Evolutionary conservation across 2,797 vertebrate genomes (phyloP).

Genomic region (Brachyrhaphis roseni): DNA sequence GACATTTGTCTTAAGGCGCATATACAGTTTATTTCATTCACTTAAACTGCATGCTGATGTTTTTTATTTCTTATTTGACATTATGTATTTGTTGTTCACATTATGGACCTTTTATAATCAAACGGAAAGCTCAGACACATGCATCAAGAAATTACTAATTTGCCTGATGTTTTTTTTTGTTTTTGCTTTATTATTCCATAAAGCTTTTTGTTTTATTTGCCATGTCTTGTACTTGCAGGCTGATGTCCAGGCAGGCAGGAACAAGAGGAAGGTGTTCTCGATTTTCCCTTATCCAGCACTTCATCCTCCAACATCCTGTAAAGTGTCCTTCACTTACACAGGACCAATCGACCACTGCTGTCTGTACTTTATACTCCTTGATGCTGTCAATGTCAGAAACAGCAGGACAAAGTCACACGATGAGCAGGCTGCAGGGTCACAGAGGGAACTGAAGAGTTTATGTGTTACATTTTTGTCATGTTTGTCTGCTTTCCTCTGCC

Average conservation of each 20-base stretch:
- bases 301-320: constrained; percentile 55
- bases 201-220: not conserved
- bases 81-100: not conserved
- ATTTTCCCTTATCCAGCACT: constrained; percentile 78
- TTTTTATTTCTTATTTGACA: not conserved
- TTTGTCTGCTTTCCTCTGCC: not conserved
- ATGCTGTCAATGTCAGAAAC: constrained; percentile 60
- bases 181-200: not conserved
- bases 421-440: constrained; percentile 14
- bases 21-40: not conserved
- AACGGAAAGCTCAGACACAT: not conserved
- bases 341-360: constrained; percentile 52
- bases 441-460: not conserved
- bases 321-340: constrained; percentile 52
- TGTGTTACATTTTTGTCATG: not conserved
- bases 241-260: constrained; percentile 18
- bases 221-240: constrained; percentile 2
- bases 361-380: constrained; percentile 23
- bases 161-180: not conserved
- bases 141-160: not conserved
- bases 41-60: not conserved
- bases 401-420: constrained; percentile 24
- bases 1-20: no score
- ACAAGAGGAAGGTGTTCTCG: constrained; percentile 49
- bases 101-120: no score